These are phyloP conservation scores for Lepidothrix coronata DNA, from an alignment of 2,113 vertebrate genomes.

Conservation along the genomic window DNA sequence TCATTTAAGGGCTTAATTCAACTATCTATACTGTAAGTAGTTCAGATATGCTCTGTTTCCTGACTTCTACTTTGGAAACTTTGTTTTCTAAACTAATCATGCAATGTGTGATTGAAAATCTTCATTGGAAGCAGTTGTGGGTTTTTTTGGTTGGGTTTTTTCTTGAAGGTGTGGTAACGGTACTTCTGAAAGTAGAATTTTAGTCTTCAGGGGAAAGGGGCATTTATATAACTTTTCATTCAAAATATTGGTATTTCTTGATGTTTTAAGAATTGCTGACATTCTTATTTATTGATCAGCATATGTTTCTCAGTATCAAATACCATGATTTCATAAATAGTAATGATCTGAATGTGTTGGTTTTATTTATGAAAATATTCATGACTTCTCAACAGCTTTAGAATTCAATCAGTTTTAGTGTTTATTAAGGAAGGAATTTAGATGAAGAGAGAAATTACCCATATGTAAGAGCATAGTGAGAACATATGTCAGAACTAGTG, in stretches of 20 bases:
- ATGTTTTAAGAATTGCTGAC: background rate
- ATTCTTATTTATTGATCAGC: slow-evolving; percentile 29
- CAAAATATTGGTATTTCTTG: background rate
- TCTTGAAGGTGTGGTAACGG: background rate
- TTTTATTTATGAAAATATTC: slow-evolving; percentile 54
- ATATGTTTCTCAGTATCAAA: slow-evolving; percentile 22
- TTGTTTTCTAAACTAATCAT: background rate
- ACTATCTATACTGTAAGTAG: background rate
- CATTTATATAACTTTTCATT: background rate
- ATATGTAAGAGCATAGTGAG: slow-evolving; percentile 51
- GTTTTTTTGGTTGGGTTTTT: background rate
- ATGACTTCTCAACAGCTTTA: slow-evolving; percentile 20
- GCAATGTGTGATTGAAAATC: background rate
- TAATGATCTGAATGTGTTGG: background rate
- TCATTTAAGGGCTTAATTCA: background rate
- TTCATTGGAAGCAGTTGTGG: background rate
- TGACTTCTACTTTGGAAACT: background rate
- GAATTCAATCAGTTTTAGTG: background rate
- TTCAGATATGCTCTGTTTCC: background rate
- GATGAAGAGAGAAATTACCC: slow-evolving; percentile 41
- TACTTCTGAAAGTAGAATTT: background rate
- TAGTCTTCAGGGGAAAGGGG: background rate
- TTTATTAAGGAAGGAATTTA: slow-evolving; percentile 23
- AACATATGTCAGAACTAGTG: slow-evolving; percentile 56
- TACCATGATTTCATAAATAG: slow-evolving; percentile 30